Conservation (phyloP, 2,797 vertebrate species). For the Sparidentex hasta region DNA sequence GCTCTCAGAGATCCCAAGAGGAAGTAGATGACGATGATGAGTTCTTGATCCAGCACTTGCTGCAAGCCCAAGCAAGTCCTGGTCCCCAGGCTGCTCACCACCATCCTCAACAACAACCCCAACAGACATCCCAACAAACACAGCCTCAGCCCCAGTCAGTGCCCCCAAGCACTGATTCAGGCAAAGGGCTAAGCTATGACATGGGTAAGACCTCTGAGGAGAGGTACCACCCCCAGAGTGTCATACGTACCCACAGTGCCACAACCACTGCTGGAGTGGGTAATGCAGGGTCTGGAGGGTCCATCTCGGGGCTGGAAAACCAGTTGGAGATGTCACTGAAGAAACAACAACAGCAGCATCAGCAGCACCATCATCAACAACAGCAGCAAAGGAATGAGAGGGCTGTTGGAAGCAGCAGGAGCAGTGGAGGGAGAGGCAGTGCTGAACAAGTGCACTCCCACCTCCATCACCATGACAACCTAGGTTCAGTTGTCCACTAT, state of each 20-base stretch:
- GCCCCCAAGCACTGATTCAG: constrained; percentile 83
- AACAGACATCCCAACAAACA: constrained; percentile 83
- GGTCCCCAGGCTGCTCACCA: constrained; percentile 83
- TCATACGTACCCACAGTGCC: constrained; percentile 93
- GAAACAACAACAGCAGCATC: constrained; percentile 85
- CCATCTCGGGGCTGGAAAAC: constrained; percentile 89
- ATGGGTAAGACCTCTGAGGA: constrained; percentile 92
- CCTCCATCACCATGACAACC: constrained; percentile 89
- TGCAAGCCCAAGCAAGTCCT: constrained; percentile 92
- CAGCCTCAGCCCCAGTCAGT: constrained; percentile 81
- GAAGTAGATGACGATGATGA: constrained; percentile 90
- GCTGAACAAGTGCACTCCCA: constrained; percentile 85
- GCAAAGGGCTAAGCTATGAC: constrained; percentile 88
- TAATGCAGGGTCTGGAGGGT: constrained; percentile 76
- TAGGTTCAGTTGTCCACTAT: constrained; percentile 93
- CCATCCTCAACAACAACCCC: constrained; percentile 81
- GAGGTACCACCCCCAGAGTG: constrained; percentile 94
- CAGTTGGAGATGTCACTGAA: constrained; percentile 93
- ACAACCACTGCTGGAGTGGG: constrained; percentile 81
- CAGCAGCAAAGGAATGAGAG: constrained; percentile 89
- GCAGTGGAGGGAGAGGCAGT: constrained; percentile 79
- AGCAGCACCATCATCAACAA: constrained; percentile 74
- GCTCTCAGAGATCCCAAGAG: constrained; percentile 83
- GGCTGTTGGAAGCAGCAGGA: constrained; percentile 80
- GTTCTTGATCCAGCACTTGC: constrained; percentile 94